A percentile compares a stretch with the other conserved stretches of the same genome.
Evolutionary conservation across 1,140 invertebrate species (phyloP).

Genomic region (Asobara japonica): DNA sequence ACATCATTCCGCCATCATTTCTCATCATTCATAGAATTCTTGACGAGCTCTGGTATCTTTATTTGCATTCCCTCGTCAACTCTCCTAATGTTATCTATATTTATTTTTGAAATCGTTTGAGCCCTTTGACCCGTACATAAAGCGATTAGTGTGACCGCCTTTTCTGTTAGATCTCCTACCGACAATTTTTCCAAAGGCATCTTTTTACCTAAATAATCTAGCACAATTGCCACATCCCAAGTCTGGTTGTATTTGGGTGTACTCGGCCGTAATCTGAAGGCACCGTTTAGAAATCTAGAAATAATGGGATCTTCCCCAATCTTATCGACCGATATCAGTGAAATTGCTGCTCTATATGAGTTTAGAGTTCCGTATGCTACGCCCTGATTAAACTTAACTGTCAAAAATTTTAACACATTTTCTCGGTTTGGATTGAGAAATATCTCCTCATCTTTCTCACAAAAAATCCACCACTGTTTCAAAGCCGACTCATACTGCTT

Average conservation of each 20-base stretch:
- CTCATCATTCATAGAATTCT: no score
- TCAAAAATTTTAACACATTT: neutral
- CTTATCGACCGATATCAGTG: neutral
- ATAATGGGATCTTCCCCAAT: neutral
- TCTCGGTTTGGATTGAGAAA: neutral
- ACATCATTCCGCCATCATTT: no score
- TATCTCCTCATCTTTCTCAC: neutral
- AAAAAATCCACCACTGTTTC: constrained; percentile 2
- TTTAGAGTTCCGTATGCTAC: constrained; percentile 4
- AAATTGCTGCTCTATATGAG: constrained; percentile 1
- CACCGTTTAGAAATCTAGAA: constrained; percentile 13
- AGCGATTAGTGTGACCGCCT: neutral
- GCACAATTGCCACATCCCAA: constrained; percentile 7
- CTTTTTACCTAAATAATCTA: neutral
- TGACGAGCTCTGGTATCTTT: neutral
- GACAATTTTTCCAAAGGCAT: neutral
- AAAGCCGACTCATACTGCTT: constrained; percentile 24
- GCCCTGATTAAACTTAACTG: neutral
- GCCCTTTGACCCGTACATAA: neutral
- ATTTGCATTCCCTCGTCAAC: neutral
- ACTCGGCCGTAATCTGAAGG: neutral
- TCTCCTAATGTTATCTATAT: neutral
- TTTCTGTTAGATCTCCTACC: neutral
- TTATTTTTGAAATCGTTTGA: neutral
- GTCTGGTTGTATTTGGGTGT: neutral